Evolutionary conservation across 1,140 invertebrate genomes (phyloP).

Genomic region (Melipona quadrifasciata): DNA sequence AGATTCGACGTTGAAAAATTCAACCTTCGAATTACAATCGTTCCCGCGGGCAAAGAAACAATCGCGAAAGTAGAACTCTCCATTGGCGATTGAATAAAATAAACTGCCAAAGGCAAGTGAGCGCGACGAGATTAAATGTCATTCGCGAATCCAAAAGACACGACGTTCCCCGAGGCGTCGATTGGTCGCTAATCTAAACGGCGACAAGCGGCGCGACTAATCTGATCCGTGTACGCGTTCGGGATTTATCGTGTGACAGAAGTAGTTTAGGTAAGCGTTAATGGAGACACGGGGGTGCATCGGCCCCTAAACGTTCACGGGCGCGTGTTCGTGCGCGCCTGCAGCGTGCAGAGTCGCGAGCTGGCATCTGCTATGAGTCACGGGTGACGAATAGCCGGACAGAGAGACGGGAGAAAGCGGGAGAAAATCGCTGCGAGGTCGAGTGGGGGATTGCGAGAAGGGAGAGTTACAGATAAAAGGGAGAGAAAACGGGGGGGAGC

Average conservation of each 20-base stretch:
- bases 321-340: not conserved
- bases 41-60: no score
- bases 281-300: conserved; percentile 23
- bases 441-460: not conserved
- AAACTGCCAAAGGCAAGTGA: no score
- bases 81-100: not conserved
- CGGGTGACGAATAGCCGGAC: conserved; percentile 38
- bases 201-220: conserved; percentile 17
- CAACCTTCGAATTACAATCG: no score
- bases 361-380: conserved; percentile 69
- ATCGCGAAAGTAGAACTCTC: no score
- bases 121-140: not conserved
- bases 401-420: conserved; percentile 30
- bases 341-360: conserved; percentile 22
- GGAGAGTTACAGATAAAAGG: conserved; percentile 9
- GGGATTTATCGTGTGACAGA: conserved; percentile 11
- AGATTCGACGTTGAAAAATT: no score
- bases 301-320: conserved; percentile 29
- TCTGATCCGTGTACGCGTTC: conserved; percentile 25
- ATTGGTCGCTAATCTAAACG: conserved; percentile 26
- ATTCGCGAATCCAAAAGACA: not conserved
- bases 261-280: conserved; percentile 41
- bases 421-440: conserved; percentile 11
- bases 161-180: not conserved
- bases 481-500: not conserved